These are phyloP conservation scores for Gymnocheta viridis DNA, from an alignment of 2,888 invertebrate genomes.

Conservation along the genomic window DNA sequence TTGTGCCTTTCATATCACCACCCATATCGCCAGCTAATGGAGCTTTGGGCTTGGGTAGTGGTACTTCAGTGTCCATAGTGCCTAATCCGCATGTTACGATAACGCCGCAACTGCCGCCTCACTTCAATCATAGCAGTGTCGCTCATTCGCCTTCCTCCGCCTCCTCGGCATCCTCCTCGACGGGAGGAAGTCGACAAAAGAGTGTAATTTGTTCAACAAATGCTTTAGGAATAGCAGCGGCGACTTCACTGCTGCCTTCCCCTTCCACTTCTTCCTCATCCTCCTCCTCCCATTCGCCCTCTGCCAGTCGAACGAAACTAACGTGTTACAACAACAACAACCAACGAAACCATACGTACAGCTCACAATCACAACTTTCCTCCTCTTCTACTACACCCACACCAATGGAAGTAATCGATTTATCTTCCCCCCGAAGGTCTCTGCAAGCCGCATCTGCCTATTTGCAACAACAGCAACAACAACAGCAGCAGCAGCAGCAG, in stretches of 20 bases:
- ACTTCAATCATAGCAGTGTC: slow-evolving; percentile 73
- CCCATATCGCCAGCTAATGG: slow-evolving; percentile 80
- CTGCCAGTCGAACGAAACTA: slow-evolving; percentile 74
- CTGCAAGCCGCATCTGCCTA: slow-evolving; percentile 78
- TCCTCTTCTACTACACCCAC: slow-evolving; percentile 72
- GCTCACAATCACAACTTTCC: slow-evolving; percentile 63
- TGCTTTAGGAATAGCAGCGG: slow-evolving; percentile 22
- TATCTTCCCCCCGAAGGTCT: slow-evolving; percentile 83
- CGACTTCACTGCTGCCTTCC: slow-evolving; percentile 64
- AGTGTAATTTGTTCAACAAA: slow-evolving; percentile 81
- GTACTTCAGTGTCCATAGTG: slow-evolving; percentile 76
- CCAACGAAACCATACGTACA: slow-evolving; percentile 47
- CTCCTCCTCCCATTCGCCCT: slow-evolving; percentile 71
- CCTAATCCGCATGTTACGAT: slow-evolving; percentile 80
- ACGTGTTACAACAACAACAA: slow-evolving; percentile 71
- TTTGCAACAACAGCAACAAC: slow-evolving; percentile 76
- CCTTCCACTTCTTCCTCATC: slow-evolving; percentile 68
- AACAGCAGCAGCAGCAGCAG: slow-evolving; percentile 73
- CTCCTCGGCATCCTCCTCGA: slow-evolving; percentile 64
- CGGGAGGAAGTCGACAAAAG: slow-evolving; percentile 76
- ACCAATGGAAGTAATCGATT: slow-evolving; percentile 83
- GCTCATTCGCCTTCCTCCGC: slow-evolving; percentile 69
- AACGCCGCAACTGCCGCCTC: slow-evolving; percentile 77
- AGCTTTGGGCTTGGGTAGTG: slow-evolving; percentile 12
- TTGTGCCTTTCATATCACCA: slow-evolving; percentile 80